phyloP scores from a whole-genome alignment of 2,113 vertebrate species.

The Prietella phreatophila region DNA sequence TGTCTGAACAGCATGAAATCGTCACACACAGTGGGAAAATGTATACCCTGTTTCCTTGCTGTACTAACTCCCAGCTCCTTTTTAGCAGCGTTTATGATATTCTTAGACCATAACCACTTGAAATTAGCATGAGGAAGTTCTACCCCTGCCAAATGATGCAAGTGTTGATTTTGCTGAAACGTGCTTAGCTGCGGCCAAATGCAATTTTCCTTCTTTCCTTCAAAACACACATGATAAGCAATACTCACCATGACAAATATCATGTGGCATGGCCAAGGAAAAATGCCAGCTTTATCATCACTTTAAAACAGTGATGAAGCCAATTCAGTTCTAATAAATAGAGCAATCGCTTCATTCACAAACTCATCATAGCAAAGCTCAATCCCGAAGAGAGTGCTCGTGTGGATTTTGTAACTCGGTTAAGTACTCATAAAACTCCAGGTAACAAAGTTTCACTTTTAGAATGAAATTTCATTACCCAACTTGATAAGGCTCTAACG shows the following conservation, averaged over 20 bases:
- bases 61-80: neutral
- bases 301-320: conserved; percentile 36
- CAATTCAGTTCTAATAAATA: conserved; percentile 33
- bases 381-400: conserved; percentile 25
- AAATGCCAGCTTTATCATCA: conserved; percentile 23
- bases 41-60: neutral
- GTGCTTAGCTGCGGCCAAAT: neutral
- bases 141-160: neutral
- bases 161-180: neutral
- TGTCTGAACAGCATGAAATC: neutral
- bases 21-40: neutral
- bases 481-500: conserved; percentile 39
- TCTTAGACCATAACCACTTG: neutral
- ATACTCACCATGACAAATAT: conserved; percentile 3
- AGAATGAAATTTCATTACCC: conserved; percentile 57
- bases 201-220: conserved; percentile 1
- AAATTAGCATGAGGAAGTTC: conserved; percentile 1
- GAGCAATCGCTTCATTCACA: conserved; percentile 39
- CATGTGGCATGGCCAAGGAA: neutral
- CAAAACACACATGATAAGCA: neutral
- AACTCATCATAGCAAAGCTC: conserved; percentile 45
- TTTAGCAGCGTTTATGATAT: neutral
- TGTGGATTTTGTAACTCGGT: conserved; percentile 42
- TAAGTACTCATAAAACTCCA: conserved; percentile 52
- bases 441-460: conserved; percentile 53